Conservation (phyloP, 2,113 vertebrate genomes). For the Rhagologus leucostigma region DNA sequence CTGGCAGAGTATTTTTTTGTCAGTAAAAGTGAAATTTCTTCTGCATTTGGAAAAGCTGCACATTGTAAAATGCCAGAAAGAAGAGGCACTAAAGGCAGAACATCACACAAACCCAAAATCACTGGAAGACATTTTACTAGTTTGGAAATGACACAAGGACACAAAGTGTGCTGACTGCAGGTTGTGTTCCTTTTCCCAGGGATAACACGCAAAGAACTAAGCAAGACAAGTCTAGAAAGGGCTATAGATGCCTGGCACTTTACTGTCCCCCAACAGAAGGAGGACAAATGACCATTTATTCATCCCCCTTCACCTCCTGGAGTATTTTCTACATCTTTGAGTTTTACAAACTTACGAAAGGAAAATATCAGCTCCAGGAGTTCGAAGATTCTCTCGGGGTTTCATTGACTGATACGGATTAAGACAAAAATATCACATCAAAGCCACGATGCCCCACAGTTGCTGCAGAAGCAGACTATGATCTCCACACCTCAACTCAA, state of each 20-base stretch:
- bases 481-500: not conserved
- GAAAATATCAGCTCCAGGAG: not conserved
- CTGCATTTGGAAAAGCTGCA: not conserved
- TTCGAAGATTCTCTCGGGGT: not conserved
- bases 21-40: not conserved
- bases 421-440: conserved; percentile 3
- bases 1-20: not conserved
- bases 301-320: not conserved
- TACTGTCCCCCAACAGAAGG: not conserved
- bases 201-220: not conserved
- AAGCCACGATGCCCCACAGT: not conserved
- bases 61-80: not conserved
- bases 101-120: not conserved
- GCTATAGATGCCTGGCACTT: not conserved
- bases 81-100: not conserved
- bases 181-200: not conserved
- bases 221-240: not conserved
- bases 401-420: not conserved
- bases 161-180: not conserved
- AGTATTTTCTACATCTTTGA: not conserved
- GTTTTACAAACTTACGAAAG: not conserved
- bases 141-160: not conserved
- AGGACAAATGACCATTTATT: not conserved
- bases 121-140: not conserved
- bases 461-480: not conserved